phyloP scores from a whole-genome alignment of 2,888 invertebrate genomes.

The Eupithecia tripunctaria region DNA sequence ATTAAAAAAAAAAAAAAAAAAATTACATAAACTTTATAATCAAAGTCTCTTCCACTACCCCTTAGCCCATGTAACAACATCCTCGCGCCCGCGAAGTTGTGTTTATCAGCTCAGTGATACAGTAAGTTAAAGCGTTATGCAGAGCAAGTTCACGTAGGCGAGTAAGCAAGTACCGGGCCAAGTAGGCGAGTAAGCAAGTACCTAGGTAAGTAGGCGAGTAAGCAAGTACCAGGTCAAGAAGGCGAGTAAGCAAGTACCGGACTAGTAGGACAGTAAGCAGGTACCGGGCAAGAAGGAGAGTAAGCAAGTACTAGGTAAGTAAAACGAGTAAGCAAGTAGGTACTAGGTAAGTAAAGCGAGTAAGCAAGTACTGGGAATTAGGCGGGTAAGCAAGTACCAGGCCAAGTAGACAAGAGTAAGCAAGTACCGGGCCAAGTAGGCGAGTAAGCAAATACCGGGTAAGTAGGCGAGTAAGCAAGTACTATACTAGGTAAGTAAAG shows the following conservation, averaged over 20 bases:
- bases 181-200: background rate
- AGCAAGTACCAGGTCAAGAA: background rate
- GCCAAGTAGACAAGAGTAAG: too few species aligned
- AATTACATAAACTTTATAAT: too few species aligned
- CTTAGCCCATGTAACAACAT: conserved; percentile 20
- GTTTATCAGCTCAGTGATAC: conserved; percentile 41
- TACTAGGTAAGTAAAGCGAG: too few species aligned
- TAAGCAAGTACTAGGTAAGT: too few species aligned
- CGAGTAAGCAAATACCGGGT: background rate
- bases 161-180: background rate
- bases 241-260: background rate
- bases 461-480: background rate
- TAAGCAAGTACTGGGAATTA: too few species aligned
- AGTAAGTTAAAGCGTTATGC: conserved; percentile 43
- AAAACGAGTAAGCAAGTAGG: too few species aligned
- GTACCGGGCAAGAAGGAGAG: too few species aligned
- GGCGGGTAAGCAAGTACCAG: background rate
- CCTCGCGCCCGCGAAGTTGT: conserved; percentile 33
- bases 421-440: background rate
- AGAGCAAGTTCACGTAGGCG: background rate
- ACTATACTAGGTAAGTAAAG: too few species aligned
- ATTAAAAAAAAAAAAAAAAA: background rate
- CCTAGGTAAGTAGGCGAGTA: background rate
- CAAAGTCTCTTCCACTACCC: conserved; percentile 15
- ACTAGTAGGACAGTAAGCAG: too few species aligned